Base-by-base conservation (phyloP, 2,888 invertebrate species). In the Pantelozetes paolii region DNA sequence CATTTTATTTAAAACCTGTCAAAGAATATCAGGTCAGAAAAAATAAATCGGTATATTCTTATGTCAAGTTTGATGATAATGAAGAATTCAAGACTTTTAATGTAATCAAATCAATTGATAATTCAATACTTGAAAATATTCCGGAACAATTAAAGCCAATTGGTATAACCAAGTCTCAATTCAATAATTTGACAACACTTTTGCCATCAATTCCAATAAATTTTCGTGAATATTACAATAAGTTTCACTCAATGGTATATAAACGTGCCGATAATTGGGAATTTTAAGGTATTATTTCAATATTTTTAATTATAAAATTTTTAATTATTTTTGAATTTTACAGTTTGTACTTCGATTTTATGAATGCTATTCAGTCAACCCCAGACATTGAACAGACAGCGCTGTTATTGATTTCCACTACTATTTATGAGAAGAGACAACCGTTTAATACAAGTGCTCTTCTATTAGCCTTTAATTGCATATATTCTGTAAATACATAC, bases 351-450 rank as follows among this genome's bases (percentile, higher is more conserved):
- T n/a, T n/a, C n/a, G n/a, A n/a, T n/a, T n/a, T n/a, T n/a, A n/a
- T n/a, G n/a, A n/a, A n/a, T n/a, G n/a, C n/a, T n/a, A n/a, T n/a
- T n/a, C n/a, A n/a, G n/a, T n/a, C n/a, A n/a, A n/a, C n/a, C n/a
- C n/a, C n/a, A n/a, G n/a, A n/a, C n/a, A n/a, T n/a, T n/a, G n/a
- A n/a, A n/a, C n/a, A n/a, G n/a, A n/a, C n/a, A n/a, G n/a, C n/a
- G n/a, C n/a, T n/a, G n/a, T n/a, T n/a, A n/a, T n/a, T n/a, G n/a
- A n/a, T n/a, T n/a, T n/a, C n/a, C n/a, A n/a, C 48, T 15, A 15
- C 36, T 64, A 64, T 64, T 64, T 64, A 64, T 64, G n/a, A 11
- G 62, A 64, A 36, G 62, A 64, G 62, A 69, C 69, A 69, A 69
- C 42, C 45, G 36, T 69, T 69, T 69, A 69, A 26, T 69, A 11